Evolutionary conservation across 2,113 vertebrate genomes (phyloP).

Genomic region (Sus scrofa): DNA sequence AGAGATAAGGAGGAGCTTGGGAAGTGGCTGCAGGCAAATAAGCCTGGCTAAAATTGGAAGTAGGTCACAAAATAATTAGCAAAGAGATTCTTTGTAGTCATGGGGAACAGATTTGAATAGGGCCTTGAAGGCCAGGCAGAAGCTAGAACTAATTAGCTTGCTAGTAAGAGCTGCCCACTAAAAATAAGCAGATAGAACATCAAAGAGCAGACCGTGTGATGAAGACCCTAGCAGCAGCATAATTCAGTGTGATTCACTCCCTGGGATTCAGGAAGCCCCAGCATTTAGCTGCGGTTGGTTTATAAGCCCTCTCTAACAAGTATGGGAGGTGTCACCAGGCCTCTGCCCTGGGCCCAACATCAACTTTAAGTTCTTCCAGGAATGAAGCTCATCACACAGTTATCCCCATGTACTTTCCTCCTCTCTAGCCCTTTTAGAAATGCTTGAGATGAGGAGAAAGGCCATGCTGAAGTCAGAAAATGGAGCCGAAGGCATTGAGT

Average conservation of each 20-base stretch:
- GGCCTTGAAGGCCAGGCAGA: not conserved
- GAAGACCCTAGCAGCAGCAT: not conserved
- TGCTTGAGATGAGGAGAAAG: not conserved
- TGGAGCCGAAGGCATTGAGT: not conserved
- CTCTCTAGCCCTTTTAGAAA: slow-evolving; percentile 12
- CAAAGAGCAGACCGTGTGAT: not conserved
- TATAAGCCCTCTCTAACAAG: not conserved
- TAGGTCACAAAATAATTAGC: not conserved
- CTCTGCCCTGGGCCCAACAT: not conserved
- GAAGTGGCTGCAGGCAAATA: not conserved
- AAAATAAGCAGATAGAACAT: slow-evolving; percentile 9
- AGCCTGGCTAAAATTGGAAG: not conserved
- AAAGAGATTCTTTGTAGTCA: not conserved
- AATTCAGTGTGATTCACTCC: not conserved
- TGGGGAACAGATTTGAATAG: not conserved
- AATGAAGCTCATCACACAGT: not conserved
- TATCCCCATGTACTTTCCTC: not conserved
- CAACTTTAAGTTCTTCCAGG: not conserved
- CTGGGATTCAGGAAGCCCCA: not conserved
- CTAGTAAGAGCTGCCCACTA: not conserved
- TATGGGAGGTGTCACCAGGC: not conserved
- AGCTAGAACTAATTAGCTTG: slow-evolving; percentile 19
- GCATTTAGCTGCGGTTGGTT: not conserved
- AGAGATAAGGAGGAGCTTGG: not conserved
- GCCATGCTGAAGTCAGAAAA: not conserved